Base-by-base conservation (phyloP, 2,888 invertebrate genomes). In the Frankliniella fusca region DNA sequence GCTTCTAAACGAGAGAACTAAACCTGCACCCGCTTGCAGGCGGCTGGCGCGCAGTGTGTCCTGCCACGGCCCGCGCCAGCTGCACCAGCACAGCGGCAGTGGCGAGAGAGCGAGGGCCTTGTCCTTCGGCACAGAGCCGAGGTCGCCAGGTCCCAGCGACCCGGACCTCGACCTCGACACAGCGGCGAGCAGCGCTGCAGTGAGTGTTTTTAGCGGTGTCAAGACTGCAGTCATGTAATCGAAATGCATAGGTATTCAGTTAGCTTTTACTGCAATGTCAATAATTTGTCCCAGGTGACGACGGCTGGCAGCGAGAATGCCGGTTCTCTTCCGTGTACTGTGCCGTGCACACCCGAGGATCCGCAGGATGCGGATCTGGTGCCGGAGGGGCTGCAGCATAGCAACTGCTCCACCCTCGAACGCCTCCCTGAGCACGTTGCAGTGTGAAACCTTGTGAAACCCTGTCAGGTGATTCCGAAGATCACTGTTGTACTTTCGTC, bases 21-120 rank as follows among this genome's bases (percentile, higher is more conserved):
- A 38, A 38, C 0, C 61, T 18, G 18, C 15, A 61, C 10, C 15
- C 61, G 20, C n/a, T n/a, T n/a, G n/a, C 70, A 76, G 70, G 70
- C 70, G 70, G 27, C 70, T 76, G 70, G 70, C 27, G 27, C 70
- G 70, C 2, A 76, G 70, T 27, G 70, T 76, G 70, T 76, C 70
- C 70, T 76, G 23, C 27, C 70, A 76, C 2, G 70, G 70, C 5
- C 70, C 23, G 70, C 23, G 70, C 9, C 70, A 3, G 27, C 70
- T 10, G 70, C 23, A 27, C 9, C 70, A 3, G 27, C 27, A 15
- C 54, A 9, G 70, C 27, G 23, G 9, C 11, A 27, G 27, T 27
- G 3, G 70, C 23, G 70, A 3, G 23, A 76, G 70, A 27, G 23
- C 12, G 23, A n/a, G 70, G 27, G n/a, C 70, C 27, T 1, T 76